Evolutionary conservation across 2,113 vertebrate species (phyloP).

Genomic region (Prietella phreatophila): DNA sequence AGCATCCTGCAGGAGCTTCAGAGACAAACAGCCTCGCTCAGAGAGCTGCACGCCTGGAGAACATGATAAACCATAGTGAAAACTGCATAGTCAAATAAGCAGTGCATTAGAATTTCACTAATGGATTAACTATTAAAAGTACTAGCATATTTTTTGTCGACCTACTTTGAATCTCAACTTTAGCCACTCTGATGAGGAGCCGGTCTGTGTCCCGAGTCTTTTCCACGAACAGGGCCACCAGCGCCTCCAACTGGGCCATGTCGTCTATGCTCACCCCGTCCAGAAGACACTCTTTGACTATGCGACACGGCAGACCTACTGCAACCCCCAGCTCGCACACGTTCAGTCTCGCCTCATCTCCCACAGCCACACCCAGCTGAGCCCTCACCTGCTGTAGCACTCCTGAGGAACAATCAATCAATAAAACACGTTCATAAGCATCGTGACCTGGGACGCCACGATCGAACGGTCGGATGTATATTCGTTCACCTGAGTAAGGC

Average conservation of each 20-base stretch:
- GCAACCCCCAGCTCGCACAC: constrained; percentile 58
- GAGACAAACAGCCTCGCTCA: constrained; percentile 51
- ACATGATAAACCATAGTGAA: not conserved
- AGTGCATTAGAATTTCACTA: not conserved
- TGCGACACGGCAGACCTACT: constrained; percentile 54
- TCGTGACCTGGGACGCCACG: not conserved
- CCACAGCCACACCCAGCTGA: constrained; percentile 41
- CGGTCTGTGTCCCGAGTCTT: constrained; percentile 55
- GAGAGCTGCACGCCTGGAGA: constrained; percentile 57
- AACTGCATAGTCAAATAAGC: not conserved
- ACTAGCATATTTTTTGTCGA: not conserved
- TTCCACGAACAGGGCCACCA: constrained; percentile 57
- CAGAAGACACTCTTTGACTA: constrained; percentile 55
- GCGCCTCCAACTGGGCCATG: constrained; percentile 52
- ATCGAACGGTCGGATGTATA: not conserved
- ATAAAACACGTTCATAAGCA: not conserved
- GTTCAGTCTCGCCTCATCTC: constrained; percentile 50
- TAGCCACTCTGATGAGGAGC: constrained; percentile 49
- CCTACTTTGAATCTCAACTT: constrained; percentile 53
- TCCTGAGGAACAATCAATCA: constrained; percentile 30
- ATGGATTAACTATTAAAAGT: not conserved
- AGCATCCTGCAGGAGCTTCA: constrained; percentile 56
- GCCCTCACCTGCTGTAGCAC: constrained; percentile 45
- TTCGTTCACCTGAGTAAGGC: constrained; percentile 32
- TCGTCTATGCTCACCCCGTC: constrained; percentile 56